Conservation (phyloP, 2,113 vertebrate species). For the Oncorhynchus mykiss region DNA sequence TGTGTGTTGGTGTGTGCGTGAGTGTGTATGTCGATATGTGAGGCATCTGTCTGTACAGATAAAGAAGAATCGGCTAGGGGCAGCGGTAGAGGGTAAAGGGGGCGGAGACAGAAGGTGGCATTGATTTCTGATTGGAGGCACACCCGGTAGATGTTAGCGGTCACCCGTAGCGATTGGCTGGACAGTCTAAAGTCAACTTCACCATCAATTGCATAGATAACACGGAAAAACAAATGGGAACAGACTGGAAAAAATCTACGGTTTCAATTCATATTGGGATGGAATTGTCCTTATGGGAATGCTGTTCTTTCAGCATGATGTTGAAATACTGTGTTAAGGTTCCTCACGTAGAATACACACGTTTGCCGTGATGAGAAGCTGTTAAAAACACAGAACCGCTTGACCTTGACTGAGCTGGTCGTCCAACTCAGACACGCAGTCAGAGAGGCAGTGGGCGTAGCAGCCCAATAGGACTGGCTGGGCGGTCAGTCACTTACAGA, state of each 20-base stretch:
- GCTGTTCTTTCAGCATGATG: too few relatives aligned
- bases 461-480: conserved; percentile 43
- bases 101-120: conserved; percentile 37
- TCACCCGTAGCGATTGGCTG: neutral
- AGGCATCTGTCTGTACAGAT: conserved; percentile 36
- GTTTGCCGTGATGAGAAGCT: too few relatives aligned
- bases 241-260: too few relatives aligned
- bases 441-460: conserved; percentile 8
- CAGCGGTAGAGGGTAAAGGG: conserved; percentile 24
- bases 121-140: conserved; percentile 56
- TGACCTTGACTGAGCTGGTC: conserved; percentile 2
- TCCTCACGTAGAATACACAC: too few relatives aligned
- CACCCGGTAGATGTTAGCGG: conserved; percentile 8
- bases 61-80: conserved; percentile 38
- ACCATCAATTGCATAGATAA: neutral
- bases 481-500: conserved; percentile 54
- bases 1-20: conserved; percentile 16
- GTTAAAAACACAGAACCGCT: too few relatives aligned
- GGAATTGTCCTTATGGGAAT: too few relatives aligned
- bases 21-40: conserved; percentile 16
- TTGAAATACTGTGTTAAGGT: too few relatives aligned
- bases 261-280: too few relatives aligned
- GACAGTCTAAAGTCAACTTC: neutral
- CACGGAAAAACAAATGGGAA: too few relatives aligned
- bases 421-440: conserved; percentile 17